A percentile compares a stretch with the other conserved stretches of the same genome.
phyloP scores from a whole-genome alignment of 2,888 invertebrate genomes.

The Nomada ruficornis region DNA sequence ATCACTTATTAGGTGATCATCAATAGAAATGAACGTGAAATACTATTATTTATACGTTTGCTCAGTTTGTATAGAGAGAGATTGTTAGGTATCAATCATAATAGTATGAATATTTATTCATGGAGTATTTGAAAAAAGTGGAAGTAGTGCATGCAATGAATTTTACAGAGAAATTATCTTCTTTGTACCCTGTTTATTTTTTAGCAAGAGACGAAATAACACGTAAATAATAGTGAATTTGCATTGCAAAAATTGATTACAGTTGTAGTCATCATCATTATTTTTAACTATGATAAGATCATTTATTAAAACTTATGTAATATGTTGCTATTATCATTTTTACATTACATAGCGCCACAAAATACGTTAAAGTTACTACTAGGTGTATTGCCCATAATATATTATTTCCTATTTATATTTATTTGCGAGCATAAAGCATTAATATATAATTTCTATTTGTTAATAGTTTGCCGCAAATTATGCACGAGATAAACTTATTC shows the following conservation, averaged over 20 bases:
- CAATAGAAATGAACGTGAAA: slow-evolving; percentile 20
- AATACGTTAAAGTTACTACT: slow-evolving; percentile 2
- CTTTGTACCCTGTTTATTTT: slow-evolving; percentile 7
- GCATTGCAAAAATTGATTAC: neutral
- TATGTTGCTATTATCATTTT: neutral
- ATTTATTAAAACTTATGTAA: neutral
- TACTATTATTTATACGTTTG: neutral
- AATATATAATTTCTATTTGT: slow-evolving; percentile 46
- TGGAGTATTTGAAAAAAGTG: slow-evolving; percentile 4
- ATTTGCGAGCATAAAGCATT: neutral
- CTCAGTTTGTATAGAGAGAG: slow-evolving; percentile 12
- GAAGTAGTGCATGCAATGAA: slow-evolving; percentile 39
- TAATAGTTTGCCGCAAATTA: slow-evolving; percentile 94
- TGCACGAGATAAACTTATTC: slow-evolving; percentile 94
- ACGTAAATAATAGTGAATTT: slow-evolving; percentile 5
- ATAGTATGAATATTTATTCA: neutral
- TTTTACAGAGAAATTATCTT: neutral
- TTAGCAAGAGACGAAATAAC: neutral
- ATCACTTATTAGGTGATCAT: neutral
- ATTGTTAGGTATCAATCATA: neutral
- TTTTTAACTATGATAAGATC: neutral
- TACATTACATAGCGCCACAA: slow-evolving; percentile 13
- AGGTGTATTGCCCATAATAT: slow-evolving; percentile 4
- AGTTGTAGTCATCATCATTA: slow-evolving; percentile 3
- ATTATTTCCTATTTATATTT: slow-evolving; percentile 14